These are phyloP conservation scores for Neelides folsomi DNA, from an alignment of 2,888 invertebrate genomes.

Conservation along the genomic window DNA sequence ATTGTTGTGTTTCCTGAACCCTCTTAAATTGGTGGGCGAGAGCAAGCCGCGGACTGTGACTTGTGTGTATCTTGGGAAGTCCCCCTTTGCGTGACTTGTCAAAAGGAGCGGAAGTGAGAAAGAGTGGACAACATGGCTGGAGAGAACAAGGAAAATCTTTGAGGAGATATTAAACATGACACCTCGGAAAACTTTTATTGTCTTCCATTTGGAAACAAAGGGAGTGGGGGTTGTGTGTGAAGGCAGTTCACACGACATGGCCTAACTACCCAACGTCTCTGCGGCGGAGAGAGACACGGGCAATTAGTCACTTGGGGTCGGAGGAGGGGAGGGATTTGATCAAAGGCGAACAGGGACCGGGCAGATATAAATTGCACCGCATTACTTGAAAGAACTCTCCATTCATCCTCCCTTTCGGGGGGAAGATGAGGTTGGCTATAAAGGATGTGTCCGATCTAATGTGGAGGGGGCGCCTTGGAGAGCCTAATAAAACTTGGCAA, in stretches of 20 bases:
- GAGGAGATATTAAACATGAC: conserved; percentile 29
- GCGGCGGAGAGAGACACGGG: conserved; percentile 5
- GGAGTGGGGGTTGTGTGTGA: background rate
- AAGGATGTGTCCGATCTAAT: conserved; percentile 30
- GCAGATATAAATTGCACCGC: conserved; percentile 23
- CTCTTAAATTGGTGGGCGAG: too few species aligned
- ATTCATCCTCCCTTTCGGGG: conserved; percentile 12
- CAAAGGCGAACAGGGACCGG: conserved; percentile 4
- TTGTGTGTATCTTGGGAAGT: too few species aligned
- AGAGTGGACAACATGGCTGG: conserved; percentile 30
- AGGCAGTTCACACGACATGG: background rate
- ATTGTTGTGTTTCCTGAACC: too few species aligned
- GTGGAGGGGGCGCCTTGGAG: conserved; percentile 31
- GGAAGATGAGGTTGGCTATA: conserved; percentile 15
- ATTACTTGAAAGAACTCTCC: conserved; percentile 21
- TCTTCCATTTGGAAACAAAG: conserved; percentile 11
- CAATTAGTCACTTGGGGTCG: conserved; percentile 4
- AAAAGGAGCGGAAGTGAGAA: conserved; percentile 28
- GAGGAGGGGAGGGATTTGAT: conserved; percentile 2
- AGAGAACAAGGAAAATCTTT: conserved; percentile 19
- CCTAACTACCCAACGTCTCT: background rate
- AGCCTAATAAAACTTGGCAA: conserved; percentile 34
- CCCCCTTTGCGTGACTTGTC: conserved; percentile 29
- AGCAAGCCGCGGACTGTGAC: too few species aligned
- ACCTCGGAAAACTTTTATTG: conserved; percentile 28